Evolutionary conservation across 2,888 invertebrate species (phyloP).

Genomic region (Bursaphelenchus okinawaensis): DNA sequence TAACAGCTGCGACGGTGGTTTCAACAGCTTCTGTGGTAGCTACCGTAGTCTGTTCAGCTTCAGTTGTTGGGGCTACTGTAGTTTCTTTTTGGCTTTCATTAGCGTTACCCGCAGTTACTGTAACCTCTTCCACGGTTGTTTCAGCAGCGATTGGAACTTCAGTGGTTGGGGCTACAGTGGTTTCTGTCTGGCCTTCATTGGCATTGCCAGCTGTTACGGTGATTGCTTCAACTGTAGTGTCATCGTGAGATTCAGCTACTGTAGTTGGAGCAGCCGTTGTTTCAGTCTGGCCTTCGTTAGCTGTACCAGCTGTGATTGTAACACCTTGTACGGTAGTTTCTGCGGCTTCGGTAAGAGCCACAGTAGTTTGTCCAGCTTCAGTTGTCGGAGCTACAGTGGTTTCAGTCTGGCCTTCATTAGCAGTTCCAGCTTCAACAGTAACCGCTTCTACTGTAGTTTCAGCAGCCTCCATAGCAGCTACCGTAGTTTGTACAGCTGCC

Average conservation of each 20-base stretch:
- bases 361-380: too few species aligned
- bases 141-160: too few species aligned
- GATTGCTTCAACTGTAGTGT: background rate
- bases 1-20: background rate
- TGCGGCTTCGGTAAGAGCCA: too few species aligned
- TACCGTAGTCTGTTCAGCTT: too few species aligned
- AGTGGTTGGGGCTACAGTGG: background rate
- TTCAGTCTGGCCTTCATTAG: too few species aligned
- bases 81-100: too few species aligned
- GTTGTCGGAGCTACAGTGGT: too few species aligned
- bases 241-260: background rate
- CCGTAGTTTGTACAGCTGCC: background rate
- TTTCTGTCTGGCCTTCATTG: background rate
- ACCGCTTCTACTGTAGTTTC: background rate
- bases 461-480: background rate
- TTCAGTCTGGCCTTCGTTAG: background rate
- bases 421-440: background rate
- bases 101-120: too few species aligned
- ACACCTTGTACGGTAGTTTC: background rate
- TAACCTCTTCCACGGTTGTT: background rate
- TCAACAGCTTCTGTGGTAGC: background rate
- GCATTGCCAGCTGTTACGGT: background rate
- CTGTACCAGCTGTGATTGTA: background rate
- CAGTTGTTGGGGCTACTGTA: background rate
- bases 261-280: background rate